phyloP scores from a whole-genome alignment of 2,888 invertebrate genomes.

The Tolmerus cingulatus region DNA sequence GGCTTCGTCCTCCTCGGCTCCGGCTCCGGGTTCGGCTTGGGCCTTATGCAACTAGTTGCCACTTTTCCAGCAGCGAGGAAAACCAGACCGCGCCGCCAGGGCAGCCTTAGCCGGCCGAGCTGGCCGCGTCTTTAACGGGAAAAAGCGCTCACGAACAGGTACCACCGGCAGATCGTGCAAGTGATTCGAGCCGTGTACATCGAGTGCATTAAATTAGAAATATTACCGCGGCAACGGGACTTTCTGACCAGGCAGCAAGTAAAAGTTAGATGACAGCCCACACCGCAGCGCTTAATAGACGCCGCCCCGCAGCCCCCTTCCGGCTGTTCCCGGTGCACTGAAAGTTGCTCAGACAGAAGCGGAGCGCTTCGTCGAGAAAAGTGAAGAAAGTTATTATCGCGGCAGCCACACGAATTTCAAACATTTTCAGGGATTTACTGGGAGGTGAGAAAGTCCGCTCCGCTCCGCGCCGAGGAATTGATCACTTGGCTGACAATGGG shows the following conservation, averaged over 20 bases:
- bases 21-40: not conserved
- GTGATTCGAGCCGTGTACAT: conserved; percentile 25
- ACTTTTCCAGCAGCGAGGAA: conserved; percentile 6
- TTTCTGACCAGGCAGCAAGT: conserved; percentile 24
- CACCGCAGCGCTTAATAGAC: not conserved
- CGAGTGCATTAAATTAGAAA: conserved; percentile 39
- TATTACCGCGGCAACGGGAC: conserved; percentile 34
- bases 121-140: conserved; percentile 35
- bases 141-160: conserved; percentile 33
- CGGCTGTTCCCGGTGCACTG: not conserved
- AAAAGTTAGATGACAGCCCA: conserved; percentile 41
- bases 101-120: not conserved
- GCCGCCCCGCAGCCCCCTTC: not conserved
- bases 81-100: not conserved
- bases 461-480: not conserved
- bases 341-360: conserved; percentile 29
- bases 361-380: conserved; percentile 9
- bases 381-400: conserved; percentile 30
- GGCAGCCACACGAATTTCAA: not conserved
- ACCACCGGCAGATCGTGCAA: conserved; percentile 36
- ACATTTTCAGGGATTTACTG: not conserved
- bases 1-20: too few species aligned
- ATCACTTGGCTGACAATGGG: not conserved
- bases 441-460: not conserved
- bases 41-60: not conserved